phyloP scores from a whole-genome alignment of 2,888 invertebrate species.

The Chrysodeixis includens region DNA sequence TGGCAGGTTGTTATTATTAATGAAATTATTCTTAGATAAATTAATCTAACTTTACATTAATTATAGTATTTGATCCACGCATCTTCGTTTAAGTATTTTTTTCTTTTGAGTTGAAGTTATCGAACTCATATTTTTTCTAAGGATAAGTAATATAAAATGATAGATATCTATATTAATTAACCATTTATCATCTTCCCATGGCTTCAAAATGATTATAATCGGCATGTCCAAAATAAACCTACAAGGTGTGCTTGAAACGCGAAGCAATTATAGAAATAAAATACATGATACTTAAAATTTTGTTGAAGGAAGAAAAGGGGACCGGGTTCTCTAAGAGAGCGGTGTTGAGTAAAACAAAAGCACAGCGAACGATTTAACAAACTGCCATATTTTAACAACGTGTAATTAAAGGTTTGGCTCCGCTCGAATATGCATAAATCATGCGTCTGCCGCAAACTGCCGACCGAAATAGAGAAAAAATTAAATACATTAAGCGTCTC shows the following conservation, averaged over 20 bases:
- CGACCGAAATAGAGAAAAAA: conserved; percentile 89
- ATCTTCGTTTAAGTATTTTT: no score
- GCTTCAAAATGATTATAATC: conserved; percentile 22
- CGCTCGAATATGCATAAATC: conserved; percentile 89
- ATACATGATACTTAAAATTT: conserved; percentile 66
- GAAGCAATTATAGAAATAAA: conserved; percentile 59
- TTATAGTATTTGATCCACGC: no score
- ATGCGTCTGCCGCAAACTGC: conserved; percentile 87
- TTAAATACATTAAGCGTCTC: conserved; percentile 86
- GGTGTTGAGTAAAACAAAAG: conserved; percentile 87
- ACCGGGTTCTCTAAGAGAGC: conserved; percentile 76
- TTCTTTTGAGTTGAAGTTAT: background rate
- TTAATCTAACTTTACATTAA: no score
- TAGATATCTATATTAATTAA: background rate
- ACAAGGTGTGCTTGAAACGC: conserved; percentile 47
- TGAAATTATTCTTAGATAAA: no score
- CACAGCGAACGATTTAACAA: conserved; percentile 86
- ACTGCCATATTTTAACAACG: conserved; percentile 90
- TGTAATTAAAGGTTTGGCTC: conserved; percentile 89
- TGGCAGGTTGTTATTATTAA: background rate
- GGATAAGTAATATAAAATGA: background rate
- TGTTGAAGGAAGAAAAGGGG: conserved; percentile 74
- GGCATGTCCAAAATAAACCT: conserved; percentile 43
- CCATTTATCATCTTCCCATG: conserved; percentile 35
- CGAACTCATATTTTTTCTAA: background rate